Percentiles rank a stretch among this genome's conserved stretches.
These are phyloP conservation scores for Crypturellus tataupa DNA, from an alignment of 2,797 vertebrate species.

Conservation along the genomic window DNA sequence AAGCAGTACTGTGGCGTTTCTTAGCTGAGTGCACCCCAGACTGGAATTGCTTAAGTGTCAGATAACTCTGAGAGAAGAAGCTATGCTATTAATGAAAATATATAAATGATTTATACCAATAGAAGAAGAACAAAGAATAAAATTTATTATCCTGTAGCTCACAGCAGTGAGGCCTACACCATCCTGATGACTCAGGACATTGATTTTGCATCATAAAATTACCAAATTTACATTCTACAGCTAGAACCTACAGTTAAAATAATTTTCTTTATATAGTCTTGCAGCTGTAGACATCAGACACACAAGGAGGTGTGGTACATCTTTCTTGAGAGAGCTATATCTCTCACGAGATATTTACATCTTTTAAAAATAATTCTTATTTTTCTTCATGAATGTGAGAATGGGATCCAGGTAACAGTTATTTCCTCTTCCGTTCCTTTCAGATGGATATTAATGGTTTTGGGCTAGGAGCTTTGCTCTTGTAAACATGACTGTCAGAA, in stretches of 20 bases:
- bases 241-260: not conserved
- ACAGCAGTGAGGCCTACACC: not conserved
- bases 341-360: not conserved
- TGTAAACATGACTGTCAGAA: not conserved
- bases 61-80: not conserved
- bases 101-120: not conserved
- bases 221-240: not conserved
- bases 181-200: slow-evolving; percentile 10
- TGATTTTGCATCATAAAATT: slow-evolving; percentile 37
- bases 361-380: not conserved
- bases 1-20: not conserved
- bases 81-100: not conserved
- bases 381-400: not conserved
- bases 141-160: not conserved
- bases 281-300: slow-evolving; percentile 1
- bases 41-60: not conserved
- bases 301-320: not conserved
- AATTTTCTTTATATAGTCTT: slow-evolving; percentile 30
- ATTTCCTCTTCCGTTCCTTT: not conserved
- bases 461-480: slow-evolving; percentile 1
- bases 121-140: not conserved
- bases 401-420: not conserved
- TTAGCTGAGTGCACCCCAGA: not conserved
- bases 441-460: not conserved
- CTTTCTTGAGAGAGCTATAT: not conserved